Evolutionary conservation across 1,140 invertebrate genomes (phyloP).

Genomic region (Penaeus indicus): DNA sequence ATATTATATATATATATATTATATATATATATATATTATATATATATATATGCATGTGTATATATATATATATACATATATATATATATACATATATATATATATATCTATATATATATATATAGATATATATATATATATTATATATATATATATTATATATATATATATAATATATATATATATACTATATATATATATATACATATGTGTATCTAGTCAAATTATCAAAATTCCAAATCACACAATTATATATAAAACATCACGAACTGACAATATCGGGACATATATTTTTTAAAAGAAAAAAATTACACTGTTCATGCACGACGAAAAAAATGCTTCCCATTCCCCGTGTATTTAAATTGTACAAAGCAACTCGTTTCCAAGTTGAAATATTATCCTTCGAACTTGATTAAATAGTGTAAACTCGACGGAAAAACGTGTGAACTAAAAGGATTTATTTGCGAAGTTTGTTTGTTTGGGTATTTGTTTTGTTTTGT

Average conservation of each 20-base stretch:
- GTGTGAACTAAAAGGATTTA: too few relatives aligned
- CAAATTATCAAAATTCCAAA: background rate
- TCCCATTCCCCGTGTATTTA: too few relatives aligned
- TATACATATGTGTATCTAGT: background rate
- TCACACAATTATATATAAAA: background rate
- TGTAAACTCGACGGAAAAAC: too few relatives aligned
- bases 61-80: constrained; percentile 2
- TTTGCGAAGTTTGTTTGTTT: too few relatives aligned
- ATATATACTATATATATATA: background rate
- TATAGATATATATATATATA: background rate
- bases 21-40: background rate
- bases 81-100: constrained; percentile 18
- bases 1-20: background rate
- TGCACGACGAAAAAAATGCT: too few relatives aligned
- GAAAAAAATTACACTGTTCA: too few relatives aligned
- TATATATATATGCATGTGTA: background rate
- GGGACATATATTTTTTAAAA: too few relatives aligned
- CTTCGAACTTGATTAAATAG: too few relatives aligned
- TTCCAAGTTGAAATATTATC: too few relatives aligned
- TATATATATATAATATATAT: constrained; percentile 16
- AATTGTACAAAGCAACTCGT: too few relatives aligned
- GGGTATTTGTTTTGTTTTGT: too few relatives aligned
- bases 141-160: background rate
- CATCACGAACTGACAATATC: background rate
- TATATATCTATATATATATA: background rate